Conservation (phyloP, 2,113 vertebrate species). For the Accipiter virgatus region DNA sequence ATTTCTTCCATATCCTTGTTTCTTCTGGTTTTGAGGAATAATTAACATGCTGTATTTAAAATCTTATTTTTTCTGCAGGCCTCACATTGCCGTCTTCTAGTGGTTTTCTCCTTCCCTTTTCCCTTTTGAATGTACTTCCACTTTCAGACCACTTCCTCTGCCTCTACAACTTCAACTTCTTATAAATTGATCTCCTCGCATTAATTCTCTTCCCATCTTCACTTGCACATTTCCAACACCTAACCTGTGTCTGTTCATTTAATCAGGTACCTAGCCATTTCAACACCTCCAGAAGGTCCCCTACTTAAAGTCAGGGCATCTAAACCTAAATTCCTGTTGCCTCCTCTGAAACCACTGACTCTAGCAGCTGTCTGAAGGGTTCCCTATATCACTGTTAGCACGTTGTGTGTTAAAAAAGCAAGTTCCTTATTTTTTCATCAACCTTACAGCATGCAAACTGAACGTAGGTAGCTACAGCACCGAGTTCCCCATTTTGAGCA, state of each 20-base stretch:
- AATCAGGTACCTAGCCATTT: not conserved
- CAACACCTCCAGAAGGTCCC: not conserved
- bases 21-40: not conserved
- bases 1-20: not conserved
- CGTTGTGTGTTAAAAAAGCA: not conserved
- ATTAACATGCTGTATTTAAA: not conserved
- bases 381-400: not conserved
- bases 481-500: not conserved
- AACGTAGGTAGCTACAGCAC: not conserved
- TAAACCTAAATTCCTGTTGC: not conserved
- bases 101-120: not conserved
- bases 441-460: not conserved
- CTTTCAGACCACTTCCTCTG: not conserved
- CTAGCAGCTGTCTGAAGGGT: not conserved
- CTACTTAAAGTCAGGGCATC: not conserved
- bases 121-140: not conserved
- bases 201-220: not conserved
- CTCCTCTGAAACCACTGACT: not conserved
- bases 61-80: not conserved
- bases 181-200: not conserved
- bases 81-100: not conserved
- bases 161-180: not conserved
- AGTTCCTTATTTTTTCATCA: constrained; percentile 16
- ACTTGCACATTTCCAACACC: not conserved
- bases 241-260: not conserved